Evolutionary conservation across 2,797 vertebrate species (phyloP), one percentile per base, ranked within the genome.

Genomic region (Falco columbarius): DNA sequence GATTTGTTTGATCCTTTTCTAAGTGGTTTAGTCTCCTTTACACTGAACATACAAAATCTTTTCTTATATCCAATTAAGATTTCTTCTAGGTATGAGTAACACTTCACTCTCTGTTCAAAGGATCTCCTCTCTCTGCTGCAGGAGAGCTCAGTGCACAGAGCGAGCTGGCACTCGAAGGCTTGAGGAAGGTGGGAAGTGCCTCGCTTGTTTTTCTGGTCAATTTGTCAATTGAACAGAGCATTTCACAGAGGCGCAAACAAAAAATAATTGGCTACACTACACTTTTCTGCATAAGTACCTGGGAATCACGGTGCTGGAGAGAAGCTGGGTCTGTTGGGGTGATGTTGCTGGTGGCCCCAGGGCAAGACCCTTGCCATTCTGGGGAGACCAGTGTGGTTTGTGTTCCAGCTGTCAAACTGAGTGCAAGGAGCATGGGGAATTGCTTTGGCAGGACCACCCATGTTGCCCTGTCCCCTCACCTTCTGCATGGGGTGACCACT

Each of bases 1-100:
- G 61, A 68, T 84, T 74, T 72, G 58, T 94, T 75, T 93, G 88
- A 93, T 94, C 92, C 83, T 84, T 84, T 89, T 44, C 55, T 92
- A 75, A 94, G 86, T 90, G 90, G 54, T 66, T 94, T 44, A 72
- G 76, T 77, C 80, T 96, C 76, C 77, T 94, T 77, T 81, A 93
- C 81, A 59, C 54, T 62, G 80, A 94, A 92, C 81, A 58, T 42
- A 76, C 73, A 89, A 84, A 93, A 93, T 70, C 61, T 95, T 93
- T 84, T 58, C 93, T 90, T 88, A 79, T 40, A 75, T 51, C 90
- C 76, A 93, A 81, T 90, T 86, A 96, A 55, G 73, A 19, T 84
- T 93, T 90, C 70, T 79, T 49, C 66, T 14, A n/a, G 83, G 83
- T 72, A 16, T 0, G 2, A 84, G 66, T 58, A 62, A 26, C 65